These are phyloP conservation scores for Sebastes itinus DNA, from an alignment of 2,797 vertebrate genomes.

Conservation along the genomic window DNA sequence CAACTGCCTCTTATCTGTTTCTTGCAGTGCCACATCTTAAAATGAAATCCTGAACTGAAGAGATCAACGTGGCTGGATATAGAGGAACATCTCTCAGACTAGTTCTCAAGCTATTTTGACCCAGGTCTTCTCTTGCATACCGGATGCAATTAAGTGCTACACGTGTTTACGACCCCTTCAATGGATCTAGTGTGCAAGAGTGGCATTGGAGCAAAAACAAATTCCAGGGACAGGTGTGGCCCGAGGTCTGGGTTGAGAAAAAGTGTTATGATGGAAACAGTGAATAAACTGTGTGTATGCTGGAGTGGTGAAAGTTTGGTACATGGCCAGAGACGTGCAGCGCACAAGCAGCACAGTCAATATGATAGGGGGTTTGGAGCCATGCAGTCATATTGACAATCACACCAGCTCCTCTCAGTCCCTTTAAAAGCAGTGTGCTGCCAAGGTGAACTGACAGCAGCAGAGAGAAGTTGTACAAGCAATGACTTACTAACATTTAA, in stretches of 20 bases:
- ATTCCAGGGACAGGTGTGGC: constrained; percentile 3
- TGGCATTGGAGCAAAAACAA: background rate
- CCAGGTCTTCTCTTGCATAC: background rate
- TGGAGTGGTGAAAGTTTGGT: constrained; percentile 8
- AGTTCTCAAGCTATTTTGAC: background rate
- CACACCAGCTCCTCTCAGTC: background rate
- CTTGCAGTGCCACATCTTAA: background rate
- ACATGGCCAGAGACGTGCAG: background rate
- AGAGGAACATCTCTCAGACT: background rate
- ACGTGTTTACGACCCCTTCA: background rate
- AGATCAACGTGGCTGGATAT: background rate
- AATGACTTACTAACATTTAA: constrained; percentile 7
- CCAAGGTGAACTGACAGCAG: background rate
- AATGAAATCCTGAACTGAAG: background rate
- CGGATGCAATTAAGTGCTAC: background rate
- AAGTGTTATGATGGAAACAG: background rate
- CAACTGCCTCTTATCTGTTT: background rate
- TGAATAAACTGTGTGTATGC: background rate
- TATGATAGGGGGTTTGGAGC: background rate
- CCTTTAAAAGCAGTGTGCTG: background rate
- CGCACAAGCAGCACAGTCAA: background rate
- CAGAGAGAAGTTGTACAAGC: background rate
- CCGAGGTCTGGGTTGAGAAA: background rate
- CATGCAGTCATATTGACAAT: background rate
- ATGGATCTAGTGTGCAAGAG: background rate